Base-by-base conservation (phyloP, 2,888 invertebrate species). In the Eugnorisma glareosa region DNA sequence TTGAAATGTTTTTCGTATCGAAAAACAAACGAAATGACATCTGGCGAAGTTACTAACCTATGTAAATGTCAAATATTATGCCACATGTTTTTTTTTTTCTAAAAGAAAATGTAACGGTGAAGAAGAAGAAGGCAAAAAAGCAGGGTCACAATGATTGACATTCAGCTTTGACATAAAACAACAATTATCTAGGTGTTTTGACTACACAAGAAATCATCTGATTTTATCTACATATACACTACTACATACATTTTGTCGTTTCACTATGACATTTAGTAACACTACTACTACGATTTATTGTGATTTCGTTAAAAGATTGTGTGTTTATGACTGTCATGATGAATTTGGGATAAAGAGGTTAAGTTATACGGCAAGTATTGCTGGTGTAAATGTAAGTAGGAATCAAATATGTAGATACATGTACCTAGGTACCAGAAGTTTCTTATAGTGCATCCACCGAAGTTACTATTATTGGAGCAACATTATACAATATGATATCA, bases 171-270 rank as follows among this genome's bases (percentile, higher is more conserved):
- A 31, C 15, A n/a, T 7, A n/a, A 18, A 43, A 63, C 24, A 51
- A 35, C 31, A 64, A 35, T 40, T 35, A 35, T 31, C 2, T 45
- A 13, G 4, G 35, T 72, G 13, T 72, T 45, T 45, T 67, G 67
- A 28, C 15, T 28, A 24, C 45, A 45, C 21, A 11, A 5, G 43
- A 70, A 10, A n/a, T 37, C 24, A 71, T 37, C 11, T 24, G 57
- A 18, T 45, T 24, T 18, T 15, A 72, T 45, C 21, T 37, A 45
- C 18, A 45, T 45, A 59, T 59, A 48, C n/a, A n/a, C n/a, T n/a
- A n/a, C 21, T 37, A 45, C 18, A 45, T 45, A 59, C 48, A 48
- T 74, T 74, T 37, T 24, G 71, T 51, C 21, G 13, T n/a, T 70
- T 70, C 70, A 43, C n/a, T n/a, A 28, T 57, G 54, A 72, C 59